Evolutionary conservation across 1,140 invertebrate species (phyloP).

Genomic region (Globodera ellingtonae): DNA sequence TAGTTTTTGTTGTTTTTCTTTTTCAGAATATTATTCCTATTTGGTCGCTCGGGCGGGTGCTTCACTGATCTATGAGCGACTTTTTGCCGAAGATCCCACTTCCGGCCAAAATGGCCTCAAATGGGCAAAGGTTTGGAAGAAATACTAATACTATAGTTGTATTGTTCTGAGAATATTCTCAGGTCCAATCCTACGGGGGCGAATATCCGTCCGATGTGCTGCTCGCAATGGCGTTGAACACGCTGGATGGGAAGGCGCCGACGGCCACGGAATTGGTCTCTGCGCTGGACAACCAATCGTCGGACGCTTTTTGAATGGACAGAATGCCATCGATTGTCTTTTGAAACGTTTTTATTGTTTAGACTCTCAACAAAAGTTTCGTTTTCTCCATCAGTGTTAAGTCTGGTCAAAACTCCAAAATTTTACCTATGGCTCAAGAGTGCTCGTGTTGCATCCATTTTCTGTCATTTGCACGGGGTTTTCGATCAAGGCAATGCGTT

Average conservation of each 20-base stretch:
- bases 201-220: constrained; percentile 55
- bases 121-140: constrained; percentile 53
- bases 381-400: too few species aligned
- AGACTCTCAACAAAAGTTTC: too few species aligned
- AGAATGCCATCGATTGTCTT: neutral
- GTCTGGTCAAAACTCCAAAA: too few species aligned
- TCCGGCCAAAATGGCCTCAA: constrained; percentile 65
- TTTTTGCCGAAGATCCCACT: constrained; percentile 83
- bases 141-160: neutral
- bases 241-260: neutral
- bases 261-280: neutral
- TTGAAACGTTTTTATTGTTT: neutral
- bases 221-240: constrained; percentile 34
- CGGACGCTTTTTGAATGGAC: too few species aligned
- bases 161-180: constrained; percentile 10
- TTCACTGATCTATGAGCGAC: constrained; percentile 86
- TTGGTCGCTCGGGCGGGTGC: constrained; percentile 89
- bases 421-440: neutral
- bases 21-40: constrained; percentile 90
- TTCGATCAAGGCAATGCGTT: neutral
- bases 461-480: too few species aligned
- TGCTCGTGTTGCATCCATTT: neutral
- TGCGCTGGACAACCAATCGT: neutral
- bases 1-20: neutral
- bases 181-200: constrained; percentile 61